A percentile compares a stretch with the other conserved stretches of the same genome.
Evolutionary conservation across 2,888 invertebrate species (phyloP).

Genomic region (Eristalis tenax): DNA sequence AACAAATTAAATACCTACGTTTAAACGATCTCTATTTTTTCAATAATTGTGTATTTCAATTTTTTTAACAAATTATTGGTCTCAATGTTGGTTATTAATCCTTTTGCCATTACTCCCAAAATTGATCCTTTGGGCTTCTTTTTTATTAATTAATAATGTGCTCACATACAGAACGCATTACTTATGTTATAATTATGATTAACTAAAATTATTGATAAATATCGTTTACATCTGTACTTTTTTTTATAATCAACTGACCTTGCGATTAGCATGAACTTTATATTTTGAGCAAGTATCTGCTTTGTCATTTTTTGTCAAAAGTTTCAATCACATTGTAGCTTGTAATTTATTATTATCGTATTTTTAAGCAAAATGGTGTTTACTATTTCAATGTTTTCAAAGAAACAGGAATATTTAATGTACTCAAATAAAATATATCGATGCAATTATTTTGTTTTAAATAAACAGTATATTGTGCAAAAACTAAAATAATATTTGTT

Average conservation of each 20-base stretch:
- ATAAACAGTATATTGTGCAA: conserved; percentile 40
- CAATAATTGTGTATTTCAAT: not conserved
- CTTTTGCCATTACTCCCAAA: not conserved
- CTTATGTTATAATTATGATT: not conserved
- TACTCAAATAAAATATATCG: conserved; percentile 11
- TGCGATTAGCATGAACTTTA: not conserved
- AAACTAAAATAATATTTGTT: not conserved
- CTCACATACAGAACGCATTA: not conserved
- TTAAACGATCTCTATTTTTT: conserved; percentile 20
- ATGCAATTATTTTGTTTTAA: conserved; percentile 24
- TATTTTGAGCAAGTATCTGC: not conserved
- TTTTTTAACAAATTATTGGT: conserved; percentile 16
- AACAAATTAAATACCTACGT: not conserved
- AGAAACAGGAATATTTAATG: conserved; percentile 17
- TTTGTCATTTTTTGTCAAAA: not conserved
- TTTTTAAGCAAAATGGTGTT: conserved; percentile 32
- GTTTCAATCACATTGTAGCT: conserved; percentile 7
- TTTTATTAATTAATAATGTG: not conserved
- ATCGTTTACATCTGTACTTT: not conserved
- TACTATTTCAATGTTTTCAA: conserved; percentile 43
- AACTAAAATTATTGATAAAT: not conserved
- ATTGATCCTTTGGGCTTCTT: not conserved
- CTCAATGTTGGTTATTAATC: conserved; percentile 38
- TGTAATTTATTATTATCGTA: conserved; percentile 5
- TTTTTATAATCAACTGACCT: not conserved